Evolutionary conservation across 2,797 vertebrate genomes (phyloP).

Genomic region (Chaunax sp.): DNA sequence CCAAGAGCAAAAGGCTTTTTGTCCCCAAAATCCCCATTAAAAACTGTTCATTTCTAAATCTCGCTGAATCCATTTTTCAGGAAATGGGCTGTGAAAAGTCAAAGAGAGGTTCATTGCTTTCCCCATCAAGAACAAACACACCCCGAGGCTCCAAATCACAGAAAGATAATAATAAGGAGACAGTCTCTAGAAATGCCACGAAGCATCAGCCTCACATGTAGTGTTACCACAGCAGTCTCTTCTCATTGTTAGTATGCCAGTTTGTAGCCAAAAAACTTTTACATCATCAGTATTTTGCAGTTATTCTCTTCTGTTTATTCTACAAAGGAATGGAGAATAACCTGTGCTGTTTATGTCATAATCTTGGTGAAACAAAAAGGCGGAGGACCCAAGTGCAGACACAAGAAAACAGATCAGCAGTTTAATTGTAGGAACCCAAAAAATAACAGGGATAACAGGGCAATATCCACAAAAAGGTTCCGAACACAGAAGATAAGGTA

Average conservation of each 20-base stretch:
- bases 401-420: too few relatives aligned
- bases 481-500: too few relatives aligned
- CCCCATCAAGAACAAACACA: constrained; percentile 47
- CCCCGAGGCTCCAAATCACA: constrained; percentile 43
- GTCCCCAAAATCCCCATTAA: constrained; percentile 24
- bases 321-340: too few relatives aligned
- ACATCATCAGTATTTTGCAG: not conserved
- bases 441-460: too few relatives aligned
- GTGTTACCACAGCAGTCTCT: constrained; percentile 11
- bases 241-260: constrained; percentile 25
- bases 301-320: constrained; percentile 7
- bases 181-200: constrained; percentile 43
- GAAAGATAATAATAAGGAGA: constrained; percentile 47
- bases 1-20: too few relatives aligned
- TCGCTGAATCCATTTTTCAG: constrained; percentile 49
- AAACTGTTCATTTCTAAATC: constrained; percentile 48
- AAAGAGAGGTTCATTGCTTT: constrained; percentile 59
- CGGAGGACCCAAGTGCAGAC: too few relatives aligned
- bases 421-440: too few relatives aligned
- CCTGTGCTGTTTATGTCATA: too few relatives aligned
- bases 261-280: constrained; percentile 17
- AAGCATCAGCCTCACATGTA: constrained; percentile 30
- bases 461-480: too few relatives aligned
- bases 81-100: constrained; percentile 65
- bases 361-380: too few relatives aligned